These are phyloP conservation scores for Brachyrhaphis roseni DNA, from an alignment of 2,797 vertebrate genomes.

Conservation along the genomic window DNA sequence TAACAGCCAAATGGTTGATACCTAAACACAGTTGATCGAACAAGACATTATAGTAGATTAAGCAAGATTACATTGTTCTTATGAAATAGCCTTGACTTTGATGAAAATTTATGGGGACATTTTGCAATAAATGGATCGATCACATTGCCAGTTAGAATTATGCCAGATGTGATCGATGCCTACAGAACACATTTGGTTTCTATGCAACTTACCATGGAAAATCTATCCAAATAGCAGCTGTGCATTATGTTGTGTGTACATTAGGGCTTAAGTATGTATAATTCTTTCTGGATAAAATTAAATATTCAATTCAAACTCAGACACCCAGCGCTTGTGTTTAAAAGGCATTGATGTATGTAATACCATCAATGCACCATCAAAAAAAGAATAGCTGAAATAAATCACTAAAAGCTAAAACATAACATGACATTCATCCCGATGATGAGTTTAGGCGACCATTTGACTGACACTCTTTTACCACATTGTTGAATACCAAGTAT, in stretches of 20 bases:
- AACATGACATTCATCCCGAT: neutral
- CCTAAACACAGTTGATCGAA: neutral
- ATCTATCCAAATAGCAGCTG: neutral
- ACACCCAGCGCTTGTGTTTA: neutral
- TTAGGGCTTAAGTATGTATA: neutral
- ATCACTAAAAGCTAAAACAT: neutral
- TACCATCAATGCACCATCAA: neutral
- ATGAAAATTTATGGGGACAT: neutral
- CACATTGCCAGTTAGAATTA: neutral
- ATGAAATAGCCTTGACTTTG: neutral
- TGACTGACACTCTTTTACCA: neutral
- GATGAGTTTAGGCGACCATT: neutral
- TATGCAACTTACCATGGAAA: neutral
- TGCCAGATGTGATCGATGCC: neutral
- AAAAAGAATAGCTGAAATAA: neutral
- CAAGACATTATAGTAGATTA: neutral
- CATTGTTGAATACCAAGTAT: neutral
- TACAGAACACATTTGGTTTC: neutral
- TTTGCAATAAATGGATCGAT: neutral
- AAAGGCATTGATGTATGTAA: neutral
- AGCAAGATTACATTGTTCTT: neutral
- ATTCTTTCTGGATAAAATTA: neutral
- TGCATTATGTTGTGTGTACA: neutral
- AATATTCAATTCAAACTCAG: neutral
- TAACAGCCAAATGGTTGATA: neutral